Conservation (phyloP, 2,888 invertebrate genomes). For the Ennomos erosarius region DNA sequence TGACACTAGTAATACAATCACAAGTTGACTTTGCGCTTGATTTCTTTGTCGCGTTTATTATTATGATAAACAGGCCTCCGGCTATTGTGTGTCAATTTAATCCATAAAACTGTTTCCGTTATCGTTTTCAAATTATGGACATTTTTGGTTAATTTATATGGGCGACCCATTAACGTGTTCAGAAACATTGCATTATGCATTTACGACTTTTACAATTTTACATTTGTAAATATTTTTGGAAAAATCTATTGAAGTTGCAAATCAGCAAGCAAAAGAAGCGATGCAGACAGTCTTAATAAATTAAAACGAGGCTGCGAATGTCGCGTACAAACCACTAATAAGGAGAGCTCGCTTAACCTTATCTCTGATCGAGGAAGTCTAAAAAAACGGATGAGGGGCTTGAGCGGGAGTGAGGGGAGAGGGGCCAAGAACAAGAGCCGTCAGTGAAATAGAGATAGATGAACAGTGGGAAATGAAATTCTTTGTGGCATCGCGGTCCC, state of each 20-base stretch:
- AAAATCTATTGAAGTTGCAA: constrained; percentile 21
- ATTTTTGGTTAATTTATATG: constrained; percentile 39
- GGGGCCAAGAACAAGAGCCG: constrained; percentile 82
- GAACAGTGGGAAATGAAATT: constrained; percentile 87
- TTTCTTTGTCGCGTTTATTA: constrained; percentile 75
- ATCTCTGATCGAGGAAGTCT: constrained; percentile 83
- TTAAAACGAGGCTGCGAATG: constrained; percentile 69
- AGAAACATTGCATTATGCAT: constrained; percentile 37
- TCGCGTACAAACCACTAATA: constrained; percentile 79
- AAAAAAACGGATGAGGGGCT: constrained; percentile 76
- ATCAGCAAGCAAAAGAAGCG: constrained; percentile 38
- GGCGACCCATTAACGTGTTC: constrained; percentile 46
- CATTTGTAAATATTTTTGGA: neutral
- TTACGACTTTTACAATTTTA: neutral
- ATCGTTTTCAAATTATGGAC: constrained; percentile 53
- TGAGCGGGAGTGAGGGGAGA: constrained; percentile 55
- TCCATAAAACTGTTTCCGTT: constrained; percentile 66
- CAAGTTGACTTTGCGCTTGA: constrained; percentile 73
- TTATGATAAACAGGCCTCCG: constrained; percentile 75
- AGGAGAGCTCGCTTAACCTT: constrained; percentile 82
- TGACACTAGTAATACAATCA: constrained; percentile 78
- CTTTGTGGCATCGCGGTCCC: constrained; percentile 86
- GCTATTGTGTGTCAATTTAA: constrained; percentile 73
- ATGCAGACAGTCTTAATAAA: constrained; percentile 62
- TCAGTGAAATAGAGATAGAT: constrained; percentile 86